Percentiles rank a stretch among this genome's conserved stretches.
These are phyloP conservation scores for Stichodactyla helianthus DNA, from an alignment of 64 coral and sea anemone genomes.

Conservation along the genomic window DNA sequence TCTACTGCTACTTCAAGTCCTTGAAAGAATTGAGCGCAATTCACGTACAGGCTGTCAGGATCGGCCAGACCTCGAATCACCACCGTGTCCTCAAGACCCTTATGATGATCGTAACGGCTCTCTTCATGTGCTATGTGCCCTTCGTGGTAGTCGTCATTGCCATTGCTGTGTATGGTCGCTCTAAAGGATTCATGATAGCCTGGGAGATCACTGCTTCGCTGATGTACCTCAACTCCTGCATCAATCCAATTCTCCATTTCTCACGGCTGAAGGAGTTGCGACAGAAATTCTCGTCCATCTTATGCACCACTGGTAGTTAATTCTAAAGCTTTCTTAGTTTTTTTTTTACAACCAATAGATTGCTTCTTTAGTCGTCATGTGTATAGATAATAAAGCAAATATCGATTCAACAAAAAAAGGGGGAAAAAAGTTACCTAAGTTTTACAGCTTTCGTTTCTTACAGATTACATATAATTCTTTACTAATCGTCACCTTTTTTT, in stretches of 20 bases:
- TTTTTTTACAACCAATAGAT: background rate
- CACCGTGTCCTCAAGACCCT: background rate
- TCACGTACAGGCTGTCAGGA: background rate
- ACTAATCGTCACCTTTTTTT: too few species aligned
- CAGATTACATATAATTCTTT: too few species aligned
- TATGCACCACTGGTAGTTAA: background rate
- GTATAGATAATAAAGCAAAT: too few species aligned
- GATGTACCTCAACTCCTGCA: conserved; percentile 37
- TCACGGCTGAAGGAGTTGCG: conserved; percentile 31
- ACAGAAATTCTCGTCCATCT: background rate
- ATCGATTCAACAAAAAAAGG: too few species aligned
- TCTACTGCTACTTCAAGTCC: conserved; percentile 17
- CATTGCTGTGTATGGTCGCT: conserved; percentile 25
- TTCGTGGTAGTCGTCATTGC: conserved; percentile 22
- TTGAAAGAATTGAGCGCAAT: background rate
- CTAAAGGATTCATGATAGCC: conserved; percentile 7
- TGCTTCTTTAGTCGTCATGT: too few species aligned
- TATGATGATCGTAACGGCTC: background rate
- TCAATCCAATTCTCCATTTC: conserved; percentile 35
- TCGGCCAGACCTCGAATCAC: background rate
- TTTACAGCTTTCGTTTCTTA: too few species aligned
- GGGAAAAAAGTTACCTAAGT: too few species aligned
- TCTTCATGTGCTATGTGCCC: conserved; percentile 40
- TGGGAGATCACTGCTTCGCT: conserved; percentile 27
- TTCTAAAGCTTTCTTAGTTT: background rate